A percentile compares a stretch with the other conserved stretches of the same genome.
These are phyloP conservation scores for Sialis fuliginosa DNA, from an alignment of 2,888 invertebrate species.

Conservation along the genomic window DNA sequence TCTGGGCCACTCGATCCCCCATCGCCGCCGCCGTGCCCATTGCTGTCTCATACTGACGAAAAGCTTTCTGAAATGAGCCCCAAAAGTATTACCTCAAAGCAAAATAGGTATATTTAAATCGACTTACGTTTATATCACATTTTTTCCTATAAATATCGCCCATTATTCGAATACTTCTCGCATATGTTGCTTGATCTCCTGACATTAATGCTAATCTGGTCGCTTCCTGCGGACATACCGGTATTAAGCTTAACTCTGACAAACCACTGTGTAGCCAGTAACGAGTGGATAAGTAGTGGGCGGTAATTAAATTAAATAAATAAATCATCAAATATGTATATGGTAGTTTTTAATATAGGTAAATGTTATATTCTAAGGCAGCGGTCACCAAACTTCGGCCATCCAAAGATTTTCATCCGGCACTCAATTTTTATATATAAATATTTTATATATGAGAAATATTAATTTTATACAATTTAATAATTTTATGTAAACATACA, in stretches of 20 bases:
- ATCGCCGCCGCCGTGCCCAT: slow-evolving; percentile 67
- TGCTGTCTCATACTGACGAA: slow-evolving; percentile 69
- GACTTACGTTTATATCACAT: slow-evolving; percentile 60
- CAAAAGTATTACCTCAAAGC: not conserved
- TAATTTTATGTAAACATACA: not conserved
- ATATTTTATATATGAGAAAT: too few relatives aligned
- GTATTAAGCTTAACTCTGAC: slow-evolving; percentile 5
- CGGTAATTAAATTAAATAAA: slow-evolving; percentile 4
- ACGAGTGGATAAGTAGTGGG: too few relatives aligned
- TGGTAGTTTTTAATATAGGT: too few relatives aligned
- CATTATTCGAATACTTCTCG: slow-evolving; percentile 63
- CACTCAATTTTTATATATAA: not conserved
- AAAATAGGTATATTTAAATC: slow-evolving; percentile 21
- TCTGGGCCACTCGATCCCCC: slow-evolving; percentile 70
- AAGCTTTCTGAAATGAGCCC: slow-evolving; percentile 34
- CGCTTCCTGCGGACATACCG: slow-evolving; percentile 41
- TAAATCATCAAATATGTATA: slow-evolving; percentile 2
- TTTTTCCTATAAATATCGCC: slow-evolving; percentile 73
- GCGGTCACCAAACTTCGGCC: too few relatives aligned
- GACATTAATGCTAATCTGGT: slow-evolving; percentile 59
- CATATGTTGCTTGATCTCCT: slow-evolving; percentile 72
- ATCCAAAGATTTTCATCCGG: not conserved
- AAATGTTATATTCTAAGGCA: too few relatives aligned
- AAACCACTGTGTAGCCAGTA: too few relatives aligned
- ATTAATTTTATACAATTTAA: not conserved